Percentiles rank a stretch among this genome's conserved stretches.
phyloP scores from a whole-genome alignment of 1,140 invertebrate species.

The Cylas formicarius region DNA sequence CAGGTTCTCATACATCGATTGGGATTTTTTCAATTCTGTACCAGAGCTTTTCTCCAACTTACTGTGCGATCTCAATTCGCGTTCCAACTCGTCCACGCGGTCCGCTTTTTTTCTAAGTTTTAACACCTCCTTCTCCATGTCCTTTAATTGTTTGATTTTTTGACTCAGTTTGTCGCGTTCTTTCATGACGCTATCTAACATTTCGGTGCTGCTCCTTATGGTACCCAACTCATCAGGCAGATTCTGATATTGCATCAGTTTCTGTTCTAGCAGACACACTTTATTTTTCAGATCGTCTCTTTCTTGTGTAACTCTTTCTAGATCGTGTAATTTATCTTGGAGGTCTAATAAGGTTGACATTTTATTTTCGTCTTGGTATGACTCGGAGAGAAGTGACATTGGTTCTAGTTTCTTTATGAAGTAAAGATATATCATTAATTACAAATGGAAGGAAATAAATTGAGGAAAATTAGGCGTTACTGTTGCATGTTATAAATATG shows the following conservation, averaged over 20 bases:
- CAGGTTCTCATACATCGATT: conserved; percentile 19
- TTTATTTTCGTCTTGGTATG: conserved; percentile 6
- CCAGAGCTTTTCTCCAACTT: conserved; percentile 15
- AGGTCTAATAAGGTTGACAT: conserved; percentile 8
- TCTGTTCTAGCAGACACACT: conserved; percentile 17
- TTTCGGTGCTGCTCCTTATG: conserved; percentile 15
- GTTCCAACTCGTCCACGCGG: conserved; percentile 27
- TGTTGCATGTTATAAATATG: conserved; percentile 12
- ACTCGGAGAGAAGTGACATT: conserved; percentile 6
- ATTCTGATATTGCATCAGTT: conserved; percentile 19
- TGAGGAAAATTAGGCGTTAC: conserved; percentile 10
- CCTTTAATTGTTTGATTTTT: conserved; percentile 22
- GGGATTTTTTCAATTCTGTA: conserved; percentile 17
- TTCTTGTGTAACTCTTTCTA: conserved; percentile 20
- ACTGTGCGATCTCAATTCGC: conserved; percentile 16
- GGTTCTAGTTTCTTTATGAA: conserved; percentile 16
- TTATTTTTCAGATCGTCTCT: conserved; percentile 17
- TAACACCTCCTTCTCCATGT: conserved; percentile 25
- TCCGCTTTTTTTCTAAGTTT: conserved; percentile 26
- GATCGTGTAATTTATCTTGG: conserved; percentile 16
- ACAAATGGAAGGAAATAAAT: not conserved
- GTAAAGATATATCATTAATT: conserved; percentile 1
- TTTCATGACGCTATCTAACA: conserved; percentile 20
- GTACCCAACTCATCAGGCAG: conserved; percentile 20
- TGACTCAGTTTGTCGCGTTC: conserved; percentile 24